A percentile compares a stretch with the other conserved stretches of the same genome.
Conservation (phyloP, 2,888 invertebrate genomes). For the Hirtodrosophila cameraria region DNA sequence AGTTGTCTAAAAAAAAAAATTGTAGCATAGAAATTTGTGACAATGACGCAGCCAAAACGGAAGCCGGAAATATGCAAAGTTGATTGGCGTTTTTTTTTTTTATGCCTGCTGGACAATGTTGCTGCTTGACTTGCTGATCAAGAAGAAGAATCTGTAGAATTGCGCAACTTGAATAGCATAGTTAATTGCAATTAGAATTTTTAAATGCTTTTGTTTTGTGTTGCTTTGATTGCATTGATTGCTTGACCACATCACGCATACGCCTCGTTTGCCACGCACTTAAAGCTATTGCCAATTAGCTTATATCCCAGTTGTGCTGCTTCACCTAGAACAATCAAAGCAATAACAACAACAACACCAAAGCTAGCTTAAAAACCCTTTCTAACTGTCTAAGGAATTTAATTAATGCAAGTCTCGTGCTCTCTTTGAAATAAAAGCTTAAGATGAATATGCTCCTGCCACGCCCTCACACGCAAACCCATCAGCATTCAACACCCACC, state of each 20-base stretch:
- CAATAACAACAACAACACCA: conserved; percentile 9
- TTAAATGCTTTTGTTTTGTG: conserved; percentile 1
- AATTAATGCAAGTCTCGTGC: conserved; percentile 70
- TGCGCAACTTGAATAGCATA: conserved; percentile 15
- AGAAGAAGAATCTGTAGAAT: background rate
- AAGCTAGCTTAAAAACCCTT: conserved; percentile 47
- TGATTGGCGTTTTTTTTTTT: conserved; percentile 21
- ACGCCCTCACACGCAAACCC: conserved; percentile 4
- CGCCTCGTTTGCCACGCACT: conserved; percentile 39
- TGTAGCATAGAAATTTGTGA: conserved; percentile 33
- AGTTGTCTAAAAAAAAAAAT: conserved; percentile 25
- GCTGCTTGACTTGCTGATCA: no score
- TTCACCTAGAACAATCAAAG: conserved; percentile 2
- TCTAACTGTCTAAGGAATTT: conserved; percentile 67
- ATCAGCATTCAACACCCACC: no score
- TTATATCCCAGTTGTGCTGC: conserved; percentile 14
- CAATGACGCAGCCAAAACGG: conserved; percentile 43
- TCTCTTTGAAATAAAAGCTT: conserved; percentile 44
- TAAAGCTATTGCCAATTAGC: conserved; percentile 59
- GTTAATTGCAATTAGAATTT: conserved; percentile 36
- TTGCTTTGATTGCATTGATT: conserved; percentile 20
- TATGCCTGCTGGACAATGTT: conserved; percentile 29
- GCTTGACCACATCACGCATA: conserved; percentile 44
- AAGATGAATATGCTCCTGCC: conserved; percentile 6
- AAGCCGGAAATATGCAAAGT: conserved; percentile 60